Evolutionary conservation across 1,140 invertebrate genomes (phyloP), one percentile per base, ranked within the genome.

Genomic region (Drosophila orena): DNA sequence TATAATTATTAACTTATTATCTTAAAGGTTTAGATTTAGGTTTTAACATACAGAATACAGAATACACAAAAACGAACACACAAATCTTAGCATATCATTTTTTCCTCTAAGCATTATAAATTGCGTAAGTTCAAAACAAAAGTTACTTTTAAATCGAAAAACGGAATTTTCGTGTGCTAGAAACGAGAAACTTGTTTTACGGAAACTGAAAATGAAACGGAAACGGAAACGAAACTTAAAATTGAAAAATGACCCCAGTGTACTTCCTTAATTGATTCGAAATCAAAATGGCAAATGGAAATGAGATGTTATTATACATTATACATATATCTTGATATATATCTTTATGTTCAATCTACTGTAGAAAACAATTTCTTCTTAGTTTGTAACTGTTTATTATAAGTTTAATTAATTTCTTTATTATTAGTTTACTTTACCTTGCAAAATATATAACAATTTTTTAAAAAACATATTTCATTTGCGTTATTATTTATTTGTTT

Each of bases 181-280:
- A 42, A 15, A 57, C 46, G 42, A 60, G 47, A 40, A 60, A 81
- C 46, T 80, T 72, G 72, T 79, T 70, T 43, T 77, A 79, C 69
- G 74, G 58, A 17, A 17, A 17, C 17, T 17, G 17, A 17, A 17
- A 17, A 0, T 17, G 17, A 56, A 73, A 49, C 58, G 12, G 3
- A 68, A 30, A 30, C 27, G 27, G 24, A 30, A 30, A 10, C 24
- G 24, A 10, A 66, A 62, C 57, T 56, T 52, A 71, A 69, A 61
- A 43, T 62, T 62, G 44, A 58, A 75, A 68, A 80, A 74, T 70
- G 53, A 1, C 61, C 73, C 77, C 62, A 59, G 27, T 81, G 81
- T 86, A 85, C 81, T 86, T 86, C 81, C 81, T 85, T 81, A 86
- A 85, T 58, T 88, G 84, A 88, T 88, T 86, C 55, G 84, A 88